These are phyloP conservation scores for Dolichotis patagonum DNA, from an alignment of 2,113 vertebrate species.

Conservation along the genomic window DNA sequence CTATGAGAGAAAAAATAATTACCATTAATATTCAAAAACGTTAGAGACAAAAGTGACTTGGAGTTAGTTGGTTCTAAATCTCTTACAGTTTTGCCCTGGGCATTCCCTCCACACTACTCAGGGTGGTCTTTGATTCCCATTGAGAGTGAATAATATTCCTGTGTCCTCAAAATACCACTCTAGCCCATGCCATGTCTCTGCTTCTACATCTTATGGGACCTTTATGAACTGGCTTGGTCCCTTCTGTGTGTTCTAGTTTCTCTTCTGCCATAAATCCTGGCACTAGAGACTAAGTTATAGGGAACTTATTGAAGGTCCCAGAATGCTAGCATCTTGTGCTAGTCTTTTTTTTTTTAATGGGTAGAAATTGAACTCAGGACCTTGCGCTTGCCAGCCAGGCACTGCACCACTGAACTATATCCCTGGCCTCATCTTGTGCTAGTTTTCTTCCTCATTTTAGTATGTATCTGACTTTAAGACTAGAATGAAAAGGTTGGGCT, in stretches of 20 bases:
- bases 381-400: too few species aligned
- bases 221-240: background rate
- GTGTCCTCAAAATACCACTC: background rate
- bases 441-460: background rate
- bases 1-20: background rate
- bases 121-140: background rate
- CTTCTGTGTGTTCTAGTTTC: background rate
- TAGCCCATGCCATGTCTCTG: background rate
- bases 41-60: constrained; percentile 46
- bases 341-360: background rate
- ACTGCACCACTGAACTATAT: too few species aligned
- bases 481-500: background rate
- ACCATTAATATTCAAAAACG: background rate
- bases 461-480: background rate
- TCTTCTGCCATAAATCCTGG: background rate
- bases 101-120: background rate
- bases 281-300: background rate
- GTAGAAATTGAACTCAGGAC: too few species aligned
- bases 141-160: constrained; percentile 26
- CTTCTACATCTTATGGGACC: background rate
- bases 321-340: background rate
- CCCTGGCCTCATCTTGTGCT: background rate
- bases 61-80: constrained; percentile 27
- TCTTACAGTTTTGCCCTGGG: background rate
- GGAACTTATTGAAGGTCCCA: background rate